Evolutionary conservation across 2,113 vertebrate genomes (phyloP).

Genomic region (Microtus pennsylvanicus): DNA sequence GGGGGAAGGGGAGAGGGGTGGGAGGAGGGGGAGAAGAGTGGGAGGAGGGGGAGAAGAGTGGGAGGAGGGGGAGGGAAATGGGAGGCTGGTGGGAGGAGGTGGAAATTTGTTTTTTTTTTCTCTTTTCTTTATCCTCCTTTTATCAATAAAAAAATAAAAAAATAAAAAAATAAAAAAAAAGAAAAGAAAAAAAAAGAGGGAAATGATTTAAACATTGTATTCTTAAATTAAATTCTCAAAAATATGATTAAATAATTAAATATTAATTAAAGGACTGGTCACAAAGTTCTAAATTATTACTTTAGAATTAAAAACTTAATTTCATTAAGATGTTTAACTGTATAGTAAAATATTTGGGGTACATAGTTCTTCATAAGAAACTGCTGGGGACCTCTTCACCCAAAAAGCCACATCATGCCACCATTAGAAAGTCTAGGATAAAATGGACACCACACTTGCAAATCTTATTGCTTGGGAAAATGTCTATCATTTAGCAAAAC

Average conservation of each 20-base stretch:
- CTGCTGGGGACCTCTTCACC: not conserved
- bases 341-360: not conserved
- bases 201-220: not conserved
- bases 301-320: not conserved
- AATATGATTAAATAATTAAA: not conserved
- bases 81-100: too few species aligned
- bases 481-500: not conserved
- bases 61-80: too few species aligned
- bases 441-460: too few species aligned
- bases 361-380: not conserved
- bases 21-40: too few species aligned
- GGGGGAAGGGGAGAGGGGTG: too few species aligned
- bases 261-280: not conserved
- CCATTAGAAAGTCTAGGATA: not conserved
- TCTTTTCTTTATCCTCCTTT: too few species aligned
- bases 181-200: too few species aligned
- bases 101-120: too few species aligned
- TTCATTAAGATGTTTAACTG: not conserved
- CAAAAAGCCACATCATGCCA: not conserved
- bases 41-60: too few species aligned
- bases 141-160: too few species aligned
- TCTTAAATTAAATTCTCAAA: not conserved
- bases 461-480: not conserved
- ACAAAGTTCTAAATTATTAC: not conserved
- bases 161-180: too few species aligned